Conservation (phyloP, 2,113 vertebrate genomes). For the Crotalus horridus region DNA sequence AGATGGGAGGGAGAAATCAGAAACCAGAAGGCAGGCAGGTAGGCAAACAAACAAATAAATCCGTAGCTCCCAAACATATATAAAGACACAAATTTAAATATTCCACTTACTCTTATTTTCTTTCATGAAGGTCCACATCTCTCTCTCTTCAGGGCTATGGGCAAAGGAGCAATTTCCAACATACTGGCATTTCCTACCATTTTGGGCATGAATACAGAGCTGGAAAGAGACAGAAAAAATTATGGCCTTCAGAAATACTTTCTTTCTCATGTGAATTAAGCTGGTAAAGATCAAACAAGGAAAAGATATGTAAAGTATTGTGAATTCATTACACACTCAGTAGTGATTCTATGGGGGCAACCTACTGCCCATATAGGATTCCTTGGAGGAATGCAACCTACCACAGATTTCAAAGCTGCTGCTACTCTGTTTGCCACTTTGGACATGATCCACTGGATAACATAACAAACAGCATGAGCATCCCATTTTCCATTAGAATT, state of each 20-base stretch:
- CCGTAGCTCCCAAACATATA: not conserved
- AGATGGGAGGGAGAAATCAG: not conserved
- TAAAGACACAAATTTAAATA: not conserved
- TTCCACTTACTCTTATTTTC: conserved; percentile 80
- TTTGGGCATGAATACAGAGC: conserved; percentile 88
- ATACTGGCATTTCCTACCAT: conserved; percentile 87
- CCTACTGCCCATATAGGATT: not conserved
- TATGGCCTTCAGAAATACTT: not conserved
- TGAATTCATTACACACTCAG: not conserved
- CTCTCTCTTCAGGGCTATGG: conserved; percentile 91
- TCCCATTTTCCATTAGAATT: not conserved
- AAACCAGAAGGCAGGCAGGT: not conserved
- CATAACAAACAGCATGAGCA: not conserved
- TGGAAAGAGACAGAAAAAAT: conserved; percentile 58
- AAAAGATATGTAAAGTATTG: not conserved
- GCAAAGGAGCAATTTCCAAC: conserved; percentile 90
- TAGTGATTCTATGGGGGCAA: not conserved
- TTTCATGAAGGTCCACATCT: conserved; percentile 98
- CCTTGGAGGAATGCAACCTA: not conserved
- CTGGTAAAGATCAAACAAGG: not conserved
- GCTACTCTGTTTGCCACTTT: not conserved
- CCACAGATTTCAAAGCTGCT: not conserved
- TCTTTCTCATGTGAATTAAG: not conserved
- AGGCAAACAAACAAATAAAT: not conserved
- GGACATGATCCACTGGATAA: not conserved